Evolutionary conservation across 2,113 vertebrate species (phyloP).

Genomic region (Pelecanus crispus): DNA sequence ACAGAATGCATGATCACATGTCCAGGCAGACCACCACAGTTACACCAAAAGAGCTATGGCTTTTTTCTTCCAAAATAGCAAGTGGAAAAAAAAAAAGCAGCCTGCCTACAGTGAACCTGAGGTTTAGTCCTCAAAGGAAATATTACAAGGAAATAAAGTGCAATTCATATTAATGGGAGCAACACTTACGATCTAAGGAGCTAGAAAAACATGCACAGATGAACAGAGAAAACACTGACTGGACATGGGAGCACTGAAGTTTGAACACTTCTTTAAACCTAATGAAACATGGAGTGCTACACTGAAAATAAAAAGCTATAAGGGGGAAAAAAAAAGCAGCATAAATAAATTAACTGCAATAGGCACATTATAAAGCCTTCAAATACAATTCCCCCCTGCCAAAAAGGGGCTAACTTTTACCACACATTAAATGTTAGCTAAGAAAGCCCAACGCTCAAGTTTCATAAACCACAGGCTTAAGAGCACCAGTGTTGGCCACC

Average conservation of each 20-base stretch:
- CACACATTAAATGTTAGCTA: neutral
- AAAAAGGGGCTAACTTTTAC: neutral
- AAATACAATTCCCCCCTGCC: neutral
- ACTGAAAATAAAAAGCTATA: neutral
- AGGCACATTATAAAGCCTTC: neutral
- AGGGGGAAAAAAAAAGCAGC: neutral
- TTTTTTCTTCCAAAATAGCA: neutral
- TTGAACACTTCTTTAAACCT: neutral
- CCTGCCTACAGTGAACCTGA: neutral
- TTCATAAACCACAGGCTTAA: neutral
- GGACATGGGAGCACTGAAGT: neutral
- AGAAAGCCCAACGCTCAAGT: neutral
- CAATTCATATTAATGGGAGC: neutral
- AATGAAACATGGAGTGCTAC: neutral
- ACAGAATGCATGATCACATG: neutral
- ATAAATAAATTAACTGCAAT: neutral
- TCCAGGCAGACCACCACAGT: neutral
- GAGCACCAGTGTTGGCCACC: neutral
- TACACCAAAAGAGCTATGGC: neutral
- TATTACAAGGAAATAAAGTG: neutral
- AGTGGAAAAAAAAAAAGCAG: neutral
- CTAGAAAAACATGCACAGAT: neutral
- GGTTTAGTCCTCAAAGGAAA: neutral
- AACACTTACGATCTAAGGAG: neutral
- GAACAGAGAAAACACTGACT: neutral